Base-by-base conservation (phyloP, 1,140 invertebrate species). In the Psix sp. region DNA sequence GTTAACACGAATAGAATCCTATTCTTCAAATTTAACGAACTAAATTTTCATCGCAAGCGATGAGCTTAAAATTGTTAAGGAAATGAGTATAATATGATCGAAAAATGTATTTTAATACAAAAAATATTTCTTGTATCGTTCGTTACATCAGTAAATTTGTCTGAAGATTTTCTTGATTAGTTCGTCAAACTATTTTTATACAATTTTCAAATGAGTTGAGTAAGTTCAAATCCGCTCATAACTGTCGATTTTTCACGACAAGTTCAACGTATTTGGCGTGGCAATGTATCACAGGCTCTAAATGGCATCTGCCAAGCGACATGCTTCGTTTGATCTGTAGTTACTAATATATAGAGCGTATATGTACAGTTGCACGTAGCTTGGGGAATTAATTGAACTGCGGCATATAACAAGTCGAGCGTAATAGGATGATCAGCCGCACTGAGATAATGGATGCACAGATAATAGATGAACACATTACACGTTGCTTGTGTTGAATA, bases 381-480 rank as follows among this genome's bases (percentile, higher is more conserved):
- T 60, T 52, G 73, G 66, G 74, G 77, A 82, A 81, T 82, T 84
- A 84, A 82, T 82, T 80, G 80, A 80, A 57, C 48, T 57, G 72
- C 73, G 49, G 71, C 56, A 48, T 60, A 70, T 62, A 63, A 62
- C 74, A 56, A 66, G 68, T 74, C 71, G 62, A 68, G 67, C 62
- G 57, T 73, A 74, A 59, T 71, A 73, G 51, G 76, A 56, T 79
- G 77, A 78, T 77, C 77, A 70, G 52, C 63, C 52, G 48, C 56
- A 65, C 71, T 49, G 62, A 74, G 73, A 80, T 81, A 80, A 80
- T 79, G 71, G 77, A 80, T 76, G 79, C 60, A 67, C 66, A 77
- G 77, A 80, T 82, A 80, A 81, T 79, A 81, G 77, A 80, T 80
- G 79, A 73, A 78, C 79, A 76, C 60, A 68, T 78, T 65, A 65